Base-by-base conservation (phyloP, 2,888 invertebrate species). In the Syrphus vitripennis region DNA sequence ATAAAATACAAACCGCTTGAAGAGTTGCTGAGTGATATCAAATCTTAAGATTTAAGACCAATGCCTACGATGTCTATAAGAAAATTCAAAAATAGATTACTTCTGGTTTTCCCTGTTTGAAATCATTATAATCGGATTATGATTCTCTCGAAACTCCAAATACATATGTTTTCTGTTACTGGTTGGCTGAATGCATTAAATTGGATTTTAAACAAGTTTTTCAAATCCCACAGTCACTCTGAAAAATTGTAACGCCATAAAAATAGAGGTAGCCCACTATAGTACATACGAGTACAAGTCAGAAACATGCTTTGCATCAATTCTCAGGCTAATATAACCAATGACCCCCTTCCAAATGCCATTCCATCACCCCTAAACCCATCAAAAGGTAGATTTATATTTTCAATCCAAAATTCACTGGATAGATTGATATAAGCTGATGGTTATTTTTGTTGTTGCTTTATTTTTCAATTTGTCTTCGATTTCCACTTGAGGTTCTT, bases 401-500 rank as follows among this genome's bases (percentile, higher is more conserved):
- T 67, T 83, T 72, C 78, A 72, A 72, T 63, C 40, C 16, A 7
- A 50, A 59, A 71, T 57, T 65, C 65, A 76, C 37, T 55, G 67
- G 10, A 53, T 24, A 42, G 61, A 63, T 24, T 34, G 61, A 63
- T 55, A 42, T 59, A 48, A 65, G 70, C 70, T 50, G n/a, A n/a
- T n/a, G 74, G 37, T 29, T 37, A 29, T 42, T 40, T 16, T 40
- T 24, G 55, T 24, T 50, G 42, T 42, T n/a, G n/a, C n/a, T 50
- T 67, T 63, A 37, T 67, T 84, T 72, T 81, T 80, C 80, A 84
- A 84, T 84, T 84, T 81, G 61, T 67, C 67, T 76, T 84, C 84
- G 81, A 80, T 81, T 76, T 69, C 31, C 59, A 67, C 57, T 84
- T 76, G 81, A 84, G 72, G 83, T 76, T 80, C 71, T 69, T 80